Evolutionary conservation across 2,113 vertebrate species (phyloP).

Genomic region (Falcunculus frontatus): DNA sequence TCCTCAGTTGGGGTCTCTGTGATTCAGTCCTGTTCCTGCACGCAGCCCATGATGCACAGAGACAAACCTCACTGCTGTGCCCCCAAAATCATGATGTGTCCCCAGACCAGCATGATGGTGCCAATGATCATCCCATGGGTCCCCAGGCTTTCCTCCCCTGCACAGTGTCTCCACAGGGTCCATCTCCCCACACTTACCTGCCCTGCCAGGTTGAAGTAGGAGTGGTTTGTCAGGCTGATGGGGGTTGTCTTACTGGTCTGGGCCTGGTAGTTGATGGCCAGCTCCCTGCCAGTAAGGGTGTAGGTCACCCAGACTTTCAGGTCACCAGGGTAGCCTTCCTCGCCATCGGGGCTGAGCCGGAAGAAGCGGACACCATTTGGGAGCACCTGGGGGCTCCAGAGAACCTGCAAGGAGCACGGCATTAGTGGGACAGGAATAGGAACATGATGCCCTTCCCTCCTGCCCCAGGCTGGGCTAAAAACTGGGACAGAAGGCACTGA

Average conservation of each 20-base stretch:
- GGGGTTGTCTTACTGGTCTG: slow-evolving; percentile 82
- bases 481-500: neutral
- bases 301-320: slow-evolving; percentile 86
- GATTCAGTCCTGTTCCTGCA: neutral
- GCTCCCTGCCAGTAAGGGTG: slow-evolving; percentile 74
- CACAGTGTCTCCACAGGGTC: rapidly evolving
- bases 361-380: slow-evolving; percentile 80
- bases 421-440: neutral
- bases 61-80: neutral
- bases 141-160: neutral
- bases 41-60: neutral
- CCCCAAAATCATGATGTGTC: neutral
- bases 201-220: slow-evolving; percentile 92
- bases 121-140: rapidly evolving
- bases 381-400: slow-evolving; percentile 82
- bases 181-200: slow-evolving; percentile 72
- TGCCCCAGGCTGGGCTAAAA: neutral
- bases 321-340: slow-evolving; percentile 92
- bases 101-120: neutral
- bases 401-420: slow-evolving; percentile 63
- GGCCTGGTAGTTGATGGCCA: slow-evolving; percentile 82
- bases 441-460: neutral
- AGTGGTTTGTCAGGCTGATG: slow-evolving; percentile 90
- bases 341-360: slow-evolving; percentile 82
- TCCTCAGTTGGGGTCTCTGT: neutral